A percentile compares a stretch with the other conserved stretches of the same genome.
Evolutionary conservation across 2,888 invertebrate species (phyloP).

Genomic region (Lutraria lutraria): DNA sequence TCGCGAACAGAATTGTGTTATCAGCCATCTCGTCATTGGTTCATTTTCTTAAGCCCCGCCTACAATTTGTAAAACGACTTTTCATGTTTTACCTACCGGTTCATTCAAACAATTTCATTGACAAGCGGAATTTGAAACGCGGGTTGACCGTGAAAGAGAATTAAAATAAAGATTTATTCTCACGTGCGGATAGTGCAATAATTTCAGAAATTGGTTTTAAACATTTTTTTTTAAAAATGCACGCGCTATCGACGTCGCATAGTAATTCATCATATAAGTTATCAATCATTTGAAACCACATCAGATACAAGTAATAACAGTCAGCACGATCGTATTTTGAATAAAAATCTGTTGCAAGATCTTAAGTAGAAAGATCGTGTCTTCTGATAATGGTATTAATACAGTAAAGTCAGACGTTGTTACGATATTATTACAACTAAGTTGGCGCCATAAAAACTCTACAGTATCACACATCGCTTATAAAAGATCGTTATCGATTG

Average conservation of each 20-base stretch:
- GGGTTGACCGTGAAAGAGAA: constrained; percentile 6
- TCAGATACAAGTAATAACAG: constrained; percentile 32
- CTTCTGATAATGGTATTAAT: constrained; percentile 34
- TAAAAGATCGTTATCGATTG: constrained; percentile 50
- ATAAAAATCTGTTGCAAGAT: constrained; percentile 36
- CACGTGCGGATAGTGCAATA: constrained; percentile 9
- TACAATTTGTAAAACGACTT: constrained; percentile 40
- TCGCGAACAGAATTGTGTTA: constrained; percentile 46
- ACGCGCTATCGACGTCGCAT: constrained; percentile 24
- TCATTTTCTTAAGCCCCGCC: constrained; percentile 44
- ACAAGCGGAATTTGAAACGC: constrained; percentile 46
- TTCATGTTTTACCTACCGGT: constrained; percentile 45
- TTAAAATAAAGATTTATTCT: constrained; percentile 1
- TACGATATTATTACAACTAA: constrained; percentile 44
- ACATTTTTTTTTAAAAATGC: neutral
- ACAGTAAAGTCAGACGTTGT: constrained; percentile 41
- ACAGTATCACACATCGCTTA: constrained; percentile 42
- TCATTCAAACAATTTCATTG: constrained; percentile 56
- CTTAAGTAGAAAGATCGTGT: constrained; percentile 34
- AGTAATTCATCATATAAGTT: constrained; percentile 10
- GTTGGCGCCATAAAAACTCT: constrained; percentile 58
- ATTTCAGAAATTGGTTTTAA: constrained; percentile 4
- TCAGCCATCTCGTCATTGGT: constrained; percentile 53
- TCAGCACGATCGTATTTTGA: constrained; percentile 40
- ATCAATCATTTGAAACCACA: constrained; percentile 37